Evolutionary conservation across 53 echinoderm and acorn worm genomes (phyloP), one percentile per base, ranked within the genome.

Genomic region (Astropecten irregularis): DNA sequence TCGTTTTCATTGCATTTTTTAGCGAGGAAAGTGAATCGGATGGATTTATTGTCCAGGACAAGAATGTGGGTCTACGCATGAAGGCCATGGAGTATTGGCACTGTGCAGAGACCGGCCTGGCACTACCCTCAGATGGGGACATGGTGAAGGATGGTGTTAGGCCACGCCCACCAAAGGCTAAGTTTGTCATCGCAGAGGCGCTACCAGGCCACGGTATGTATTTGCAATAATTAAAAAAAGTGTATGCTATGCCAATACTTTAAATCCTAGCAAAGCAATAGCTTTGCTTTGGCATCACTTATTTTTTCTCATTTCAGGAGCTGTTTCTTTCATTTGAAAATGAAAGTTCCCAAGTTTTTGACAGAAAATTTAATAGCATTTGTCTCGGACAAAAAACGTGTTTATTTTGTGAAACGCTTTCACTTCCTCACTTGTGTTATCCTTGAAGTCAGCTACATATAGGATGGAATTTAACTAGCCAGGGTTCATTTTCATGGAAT

Each of bases 81-180:
- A 99, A 99, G 36, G 95, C 94, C 10, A 92, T 99, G 92, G 99
- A 99, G 82, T 99, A 95, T 62, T 95, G 99, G 99, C 74, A 89
- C 28, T 99, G 99, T 83, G 82, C 92, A 36, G 94, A 95, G 51
- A 77, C 79, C 26, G 92, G 94, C 16, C 74, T 99, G 20, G 26
- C 49, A 16, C 83, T 93, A n/a, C 53, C 83, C 26, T 69, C 49
- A 71, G 35, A 52, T 4, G 42, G 48, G 67, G 39, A 64, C 13
- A 11, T 6, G 42, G 42, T 11, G 42, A 11, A 11, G 18, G 62
- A 44, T 33, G 59, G 6, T 8, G 47, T 16, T 19, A 16, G 44
- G 38, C 51, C 37, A 25, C 57, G 39, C 66, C 40, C 76, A 62
- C 34, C 69, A 33, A 84, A 49, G 32, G 57, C 85, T 81, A 91